phyloP scores from a whole-genome alignment of 2,113 vertebrate species.

The Heliornis fulica region DNA sequence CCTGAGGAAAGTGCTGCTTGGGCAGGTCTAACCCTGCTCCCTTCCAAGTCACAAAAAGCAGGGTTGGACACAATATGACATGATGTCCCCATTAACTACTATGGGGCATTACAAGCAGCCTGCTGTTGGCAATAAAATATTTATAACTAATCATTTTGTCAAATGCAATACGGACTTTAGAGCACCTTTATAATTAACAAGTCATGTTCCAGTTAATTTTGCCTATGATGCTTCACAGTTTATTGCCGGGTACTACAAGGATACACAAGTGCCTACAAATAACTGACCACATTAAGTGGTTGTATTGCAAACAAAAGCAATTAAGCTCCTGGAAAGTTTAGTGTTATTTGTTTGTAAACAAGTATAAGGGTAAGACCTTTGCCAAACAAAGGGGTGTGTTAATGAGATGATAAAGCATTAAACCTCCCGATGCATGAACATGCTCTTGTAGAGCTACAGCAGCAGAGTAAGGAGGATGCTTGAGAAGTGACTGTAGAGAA shows the following conservation, averaged over 20 bases:
- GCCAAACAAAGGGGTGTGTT: background rate
- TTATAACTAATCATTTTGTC: slow-evolving; percentile 27
- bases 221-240: background rate
- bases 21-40: background rate
- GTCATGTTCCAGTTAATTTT: background rate
- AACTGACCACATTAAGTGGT: background rate
- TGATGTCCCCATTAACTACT: background rate
- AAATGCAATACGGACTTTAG: slow-evolving; percentile 11
- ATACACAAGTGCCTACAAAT: background rate
- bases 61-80: background rate
- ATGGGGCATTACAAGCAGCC: background rate
- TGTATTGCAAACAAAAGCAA: background rate
- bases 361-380: background rate
- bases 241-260: background rate
- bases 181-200: slow-evolving; percentile 24
- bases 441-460: background rate
- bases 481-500: background rate
- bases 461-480: background rate
- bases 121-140: slow-evolving; percentile 3
- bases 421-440: background rate
- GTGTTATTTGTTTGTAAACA: background rate
- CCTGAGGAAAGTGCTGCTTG: background rate
- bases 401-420: background rate
- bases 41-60: background rate
- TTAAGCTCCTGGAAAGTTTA: background rate